Evolutionary conservation across 2,888 invertebrate species (phyloP).

Genomic region (Malthinus seriepunctatus): DNA sequence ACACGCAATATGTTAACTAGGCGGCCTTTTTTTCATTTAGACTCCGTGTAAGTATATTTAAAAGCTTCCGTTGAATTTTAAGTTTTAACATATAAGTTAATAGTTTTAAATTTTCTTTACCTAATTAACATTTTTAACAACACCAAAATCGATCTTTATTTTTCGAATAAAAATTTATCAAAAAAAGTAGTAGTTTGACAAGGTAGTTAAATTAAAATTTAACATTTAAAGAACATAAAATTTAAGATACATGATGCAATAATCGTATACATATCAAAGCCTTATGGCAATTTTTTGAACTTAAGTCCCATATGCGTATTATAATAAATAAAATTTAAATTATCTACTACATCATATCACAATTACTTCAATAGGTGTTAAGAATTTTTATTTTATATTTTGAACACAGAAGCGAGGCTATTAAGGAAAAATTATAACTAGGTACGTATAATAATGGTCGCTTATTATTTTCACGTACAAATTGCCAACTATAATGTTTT

Average conservation of each 20-base stretch:
- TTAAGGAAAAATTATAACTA: constrained; percentile 32
- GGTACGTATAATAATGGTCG: constrained; percentile 17
- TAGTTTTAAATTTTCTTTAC: background rate
- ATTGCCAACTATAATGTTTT: constrained; percentile 33
- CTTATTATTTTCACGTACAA: constrained; percentile 33
- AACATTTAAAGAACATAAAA: constrained; percentile 28
- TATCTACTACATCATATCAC: constrained; percentile 32
- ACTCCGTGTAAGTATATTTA: background rate
- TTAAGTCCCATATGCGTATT: constrained; percentile 27
- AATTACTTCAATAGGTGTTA: constrained; percentile 36
- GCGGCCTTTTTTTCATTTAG: constrained; percentile 19
- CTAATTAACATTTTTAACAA: background rate
- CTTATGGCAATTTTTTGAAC: constrained; percentile 31
- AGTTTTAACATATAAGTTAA: constrained; percentile 1
- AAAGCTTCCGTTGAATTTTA: constrained; percentile 23
- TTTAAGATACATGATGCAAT: constrained; percentile 32
- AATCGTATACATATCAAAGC: constrained; percentile 32
- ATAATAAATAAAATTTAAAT: constrained; percentile 38
- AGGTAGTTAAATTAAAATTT: constrained; percentile 18
- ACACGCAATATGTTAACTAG: constrained; percentile 23
- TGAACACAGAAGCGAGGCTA: constrained; percentile 31
- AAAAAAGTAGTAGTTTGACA: constrained; percentile 1
- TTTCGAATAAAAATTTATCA: constrained; percentile 1
- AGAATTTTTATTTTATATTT: constrained; percentile 34
- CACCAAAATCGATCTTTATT: background rate